These are phyloP conservation scores for Ceryle rudis DNA, from an alignment of 2,797 vertebrate species.

Conservation along the genomic window DNA sequence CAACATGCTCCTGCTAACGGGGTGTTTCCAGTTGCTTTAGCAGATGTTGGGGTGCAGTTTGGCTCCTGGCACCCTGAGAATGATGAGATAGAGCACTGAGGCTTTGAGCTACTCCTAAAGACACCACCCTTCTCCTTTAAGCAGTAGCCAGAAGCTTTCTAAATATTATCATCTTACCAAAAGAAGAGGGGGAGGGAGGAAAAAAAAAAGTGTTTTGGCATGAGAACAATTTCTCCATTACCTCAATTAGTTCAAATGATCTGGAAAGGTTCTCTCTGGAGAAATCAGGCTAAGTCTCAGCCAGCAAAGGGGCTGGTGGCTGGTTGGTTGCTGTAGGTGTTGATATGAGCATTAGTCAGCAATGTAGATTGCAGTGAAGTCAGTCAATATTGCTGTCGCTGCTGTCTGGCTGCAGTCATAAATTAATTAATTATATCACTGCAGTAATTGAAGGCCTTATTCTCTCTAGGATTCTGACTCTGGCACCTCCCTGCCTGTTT, in stretches of 20 bases:
- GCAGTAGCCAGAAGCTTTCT: slow-evolving; percentile 43
- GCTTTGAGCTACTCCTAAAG: neutral
- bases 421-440: slow-evolving; percentile 77
- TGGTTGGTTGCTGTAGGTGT: slow-evolving; percentile 74
- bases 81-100: neutral
- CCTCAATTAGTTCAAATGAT: slow-evolving; percentile 82
- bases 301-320: slow-evolving; percentile 47
- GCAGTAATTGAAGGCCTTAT: slow-evolving; percentile 40
- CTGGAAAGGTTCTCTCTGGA: slow-evolving; percentile 82
- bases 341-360: slow-evolving; percentile 83
- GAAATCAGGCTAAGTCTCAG: slow-evolving; percentile 72
- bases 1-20: slow-evolving; percentile 16
- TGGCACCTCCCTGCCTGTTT: slow-evolving; percentile 40
- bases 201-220: slow-evolving; percentile 74
- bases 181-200: neutral
- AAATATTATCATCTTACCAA: slow-evolving; percentile 73
- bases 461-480: slow-evolving; percentile 31
- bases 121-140: neutral
- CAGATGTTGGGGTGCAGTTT: slow-evolving; percentile 13
- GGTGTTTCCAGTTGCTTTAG: slow-evolving; percentile 41
- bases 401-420: slow-evolving; percentile 47
- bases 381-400: slow-evolving; percentile 69
- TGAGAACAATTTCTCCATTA: slow-evolving; percentile 82
- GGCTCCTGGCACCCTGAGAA: neutral
- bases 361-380: slow-evolving; percentile 75